Base-by-base conservation (phyloP, 2,113 vertebrate species). In the Labeo rohita region DNA sequence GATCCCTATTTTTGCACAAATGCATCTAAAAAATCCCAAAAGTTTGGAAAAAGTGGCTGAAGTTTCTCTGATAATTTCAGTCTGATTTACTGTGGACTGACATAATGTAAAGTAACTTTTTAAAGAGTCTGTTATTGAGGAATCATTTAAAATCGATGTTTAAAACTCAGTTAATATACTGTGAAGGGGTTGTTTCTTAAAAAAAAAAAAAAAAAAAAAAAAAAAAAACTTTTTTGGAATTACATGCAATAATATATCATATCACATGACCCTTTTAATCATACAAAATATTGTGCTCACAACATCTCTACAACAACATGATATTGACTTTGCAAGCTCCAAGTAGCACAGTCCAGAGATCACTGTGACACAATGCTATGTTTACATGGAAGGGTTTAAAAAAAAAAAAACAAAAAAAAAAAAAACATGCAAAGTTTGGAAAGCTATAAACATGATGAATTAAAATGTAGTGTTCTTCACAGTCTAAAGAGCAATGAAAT, bases 351-450 rank as follows among this genome's bases (percentile, higher is more conserved):
- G 72, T 75, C 72, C 45, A 75, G 43, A 74, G 72, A 47, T 49
- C 72, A 23, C 43, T 28, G 72, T 49, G 45, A 49, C 11, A 28
- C 23, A 74, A 13, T 50, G 6, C 8, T 49, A 23, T 75, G n/a
- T 75, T 50, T 75, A 50, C 72, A 75, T 15, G n/a, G 72, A 50
- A 28, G 45, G 21, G 18, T 73, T 73, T 45, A 73, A 43, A 72
- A 43, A 72, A 13, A 28, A 28, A 28, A 28, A 28, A 28, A 28
- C 28, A 28, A 28, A 28, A 28, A 28, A 28, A 28, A 28, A 72
- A 28, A n/a, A 63, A 23, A 45, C 18, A 18, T 73, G 68, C 39
- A 73, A n/a, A 2, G 0, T 21, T 45, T 21, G 11, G 18, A 43
- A 73, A n/a, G 11, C 9, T 45, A 11, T 72, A 6, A n/a, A n/a